These are phyloP conservation scores for Tetropium fuscum DNA, from an alignment of 2,888 invertebrate genomes.

Conservation along the genomic window DNA sequence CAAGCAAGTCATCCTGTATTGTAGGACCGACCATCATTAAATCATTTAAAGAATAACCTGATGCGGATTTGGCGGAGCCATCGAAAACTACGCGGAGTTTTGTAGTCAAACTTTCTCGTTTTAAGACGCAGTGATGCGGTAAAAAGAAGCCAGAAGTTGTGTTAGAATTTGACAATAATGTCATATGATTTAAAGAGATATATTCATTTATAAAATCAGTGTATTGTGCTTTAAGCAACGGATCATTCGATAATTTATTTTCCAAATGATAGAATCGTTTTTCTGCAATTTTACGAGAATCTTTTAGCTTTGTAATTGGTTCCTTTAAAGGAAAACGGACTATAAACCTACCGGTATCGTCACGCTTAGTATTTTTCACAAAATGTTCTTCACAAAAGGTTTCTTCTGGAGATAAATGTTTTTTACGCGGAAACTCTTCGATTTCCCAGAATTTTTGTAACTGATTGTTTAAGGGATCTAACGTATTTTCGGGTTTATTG, in stretches of 20 bases:
- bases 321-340: conserved; percentile 1
- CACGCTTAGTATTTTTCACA: background rate
- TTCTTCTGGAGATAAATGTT: background rate
- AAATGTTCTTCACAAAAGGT: conserved; percentile 4
- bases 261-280: background rate
- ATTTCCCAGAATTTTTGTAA: background rate
- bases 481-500: background rate
- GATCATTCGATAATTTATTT: background rate
- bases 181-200: background rate
- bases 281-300: background rate
- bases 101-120: background rate
- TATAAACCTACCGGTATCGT: background rate
- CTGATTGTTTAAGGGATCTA: background rate
- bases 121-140: background rate
- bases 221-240: background rate
- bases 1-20: too few species aligned
- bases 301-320: background rate
- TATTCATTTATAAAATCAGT: background rate
- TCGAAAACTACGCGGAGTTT: background rate
- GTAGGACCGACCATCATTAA: too few species aligned
- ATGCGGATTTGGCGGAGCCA: background rate
- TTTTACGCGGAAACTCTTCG: background rate
- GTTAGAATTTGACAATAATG: background rate
- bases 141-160: background rate
- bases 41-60: too few species aligned